Evolutionary conservation across 2,113 vertebrate species (phyloP), one percentile per base, ranked within the genome.

Genomic region (Muscicapa adusta): DNA sequence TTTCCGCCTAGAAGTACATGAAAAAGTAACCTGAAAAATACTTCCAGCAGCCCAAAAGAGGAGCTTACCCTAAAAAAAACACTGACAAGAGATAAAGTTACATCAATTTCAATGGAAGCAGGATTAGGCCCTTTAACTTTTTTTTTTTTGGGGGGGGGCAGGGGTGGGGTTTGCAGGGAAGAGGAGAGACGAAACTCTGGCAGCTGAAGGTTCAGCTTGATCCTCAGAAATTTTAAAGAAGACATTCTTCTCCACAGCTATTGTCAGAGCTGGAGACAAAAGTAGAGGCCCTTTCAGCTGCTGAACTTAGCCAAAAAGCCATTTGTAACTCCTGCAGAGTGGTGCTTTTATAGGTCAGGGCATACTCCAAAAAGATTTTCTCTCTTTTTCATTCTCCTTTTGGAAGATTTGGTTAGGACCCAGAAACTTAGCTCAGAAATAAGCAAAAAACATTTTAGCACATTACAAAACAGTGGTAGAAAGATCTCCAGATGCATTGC

Each of bases 281-380:
- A 97, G 92, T 61, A 88, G 82, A 78, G 93, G 93, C 83, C 94
- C 81, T 95, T 97, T 96, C 89, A 95, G 90, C 94, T 74, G 85
- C 96, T 95, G 93, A 96, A 96, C 91, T 95, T 95, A 95, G 94
- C 88, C 95, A 93, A 95, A 96, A 96, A 97, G 91, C 93, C 93
- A 96, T 97, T 95, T 92, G 88, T 94, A 96, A 93, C 90, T 96
- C 94, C 96, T 94, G 96, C 93, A 86, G 96, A 90, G 91, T 2
- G 0, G 53, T 88, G 91, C 89, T 95, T 96, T 96, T 93, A 92
- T 72, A 94, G 95, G 93, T 95, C 96, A 96, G 86, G 83, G 91
- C 67, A 94, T 95, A 91, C 68, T 89, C 91, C 56, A 0, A 63
- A 85, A 93, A 93, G 95, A 92, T 95, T 92, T 91, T 96, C 93